A percentile compares a stretch with the other conserved stretches of the same genome.
Conservation (phyloP, 1,140 invertebrate genomes). For the Hyles vespertilio region DNA sequence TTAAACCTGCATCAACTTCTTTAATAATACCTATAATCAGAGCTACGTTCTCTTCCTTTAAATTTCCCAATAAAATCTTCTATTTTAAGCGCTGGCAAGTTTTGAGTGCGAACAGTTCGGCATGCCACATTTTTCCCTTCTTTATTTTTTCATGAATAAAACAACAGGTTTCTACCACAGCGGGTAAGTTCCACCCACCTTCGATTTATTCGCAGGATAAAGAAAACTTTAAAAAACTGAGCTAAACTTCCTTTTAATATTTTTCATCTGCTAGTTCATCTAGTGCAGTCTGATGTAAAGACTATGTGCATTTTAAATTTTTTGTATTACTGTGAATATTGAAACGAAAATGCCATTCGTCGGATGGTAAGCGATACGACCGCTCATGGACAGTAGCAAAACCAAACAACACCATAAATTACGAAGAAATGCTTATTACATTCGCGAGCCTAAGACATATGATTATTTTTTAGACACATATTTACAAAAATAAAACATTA, state of each 20-base stretch:
- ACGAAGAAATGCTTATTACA: no score
- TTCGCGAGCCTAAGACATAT: no score
- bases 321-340: slow-evolving; percentile 17
- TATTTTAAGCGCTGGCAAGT: slow-evolving; percentile 5
- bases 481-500: no score
- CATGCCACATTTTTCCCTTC: slow-evolving; percentile 61
- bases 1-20: no score
- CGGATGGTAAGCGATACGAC: no score
- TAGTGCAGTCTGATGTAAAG: slow-evolving; percentile 47
- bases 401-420: no score
- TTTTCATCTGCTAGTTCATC: slow-evolving; percentile 67
- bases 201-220: slow-evolving; percentile 74
- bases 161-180: slow-evolving; percentile 71
- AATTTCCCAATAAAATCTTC: neutral
- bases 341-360: no score
- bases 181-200: slow-evolving; percentile 67
- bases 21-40: no score
- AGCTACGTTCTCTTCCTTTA: no score
- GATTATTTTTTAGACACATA: no score
- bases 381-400: no score
- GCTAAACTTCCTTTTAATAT: slow-evolving; percentile 71
- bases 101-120: slow-evolving; percentile 34
- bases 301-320: slow-evolving; percentile 68
- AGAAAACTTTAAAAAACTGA: slow-evolving; percentile 74
- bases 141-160: slow-evolving; percentile 76